Base-by-base conservation (phyloP, 2,797 vertebrate species). In the Galago senegalensis region DNA sequence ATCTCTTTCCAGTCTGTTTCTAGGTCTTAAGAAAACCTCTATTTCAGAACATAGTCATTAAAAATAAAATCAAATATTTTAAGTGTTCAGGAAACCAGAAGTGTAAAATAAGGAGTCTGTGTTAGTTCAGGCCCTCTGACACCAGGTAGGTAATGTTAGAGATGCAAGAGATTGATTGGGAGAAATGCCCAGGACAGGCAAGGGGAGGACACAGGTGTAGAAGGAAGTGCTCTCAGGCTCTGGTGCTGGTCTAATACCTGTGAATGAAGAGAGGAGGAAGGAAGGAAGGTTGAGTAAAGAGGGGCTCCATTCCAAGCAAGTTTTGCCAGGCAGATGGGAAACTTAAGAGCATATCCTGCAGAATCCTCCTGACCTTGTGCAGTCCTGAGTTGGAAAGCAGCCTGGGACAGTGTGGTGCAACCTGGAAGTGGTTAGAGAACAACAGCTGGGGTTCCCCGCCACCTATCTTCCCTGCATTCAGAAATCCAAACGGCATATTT, bases 31-130 rank as follows among this genome's bases (percentile, higher is more conserved):
- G 58, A 76, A 34, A 89, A 58, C 31, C 29, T 72, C 29, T n/a
- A n/a, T 80, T 58, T 84, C 73, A 89, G 80, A 85, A 58, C 37
- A 79, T 37, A 79, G 27, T 89, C 23, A 80, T 70, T 80, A 63
- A 93, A 80, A 86, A 46, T 89, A 80, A 72, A 86, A 58, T 29
- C 43, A 81, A 67, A 73, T 46, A 37, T 85, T 79, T 80, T 56
- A 73, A 63, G 31, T 85, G 25, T 9, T 23, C 81, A 81, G n/a
- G 37, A 82, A 73, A 67, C 5, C 27, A 80, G 37, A 81, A 79
- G 34, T 13, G 0, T 73, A 84, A 63, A 77, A 40, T 20, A 80
- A 70, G 84, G 40, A 72, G 56, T 58, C 34, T 16, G 9, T 53
- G 4, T 49, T 34, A 14, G 16, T 61, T 76, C 46, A 7, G 82